A percentile compares a stretch with the other conserved stretches of the same genome.
Evolutionary conservation across 2,113 vertebrate genomes (phyloP).

Genomic region (Aptenodytes patagonicus): DNA sequence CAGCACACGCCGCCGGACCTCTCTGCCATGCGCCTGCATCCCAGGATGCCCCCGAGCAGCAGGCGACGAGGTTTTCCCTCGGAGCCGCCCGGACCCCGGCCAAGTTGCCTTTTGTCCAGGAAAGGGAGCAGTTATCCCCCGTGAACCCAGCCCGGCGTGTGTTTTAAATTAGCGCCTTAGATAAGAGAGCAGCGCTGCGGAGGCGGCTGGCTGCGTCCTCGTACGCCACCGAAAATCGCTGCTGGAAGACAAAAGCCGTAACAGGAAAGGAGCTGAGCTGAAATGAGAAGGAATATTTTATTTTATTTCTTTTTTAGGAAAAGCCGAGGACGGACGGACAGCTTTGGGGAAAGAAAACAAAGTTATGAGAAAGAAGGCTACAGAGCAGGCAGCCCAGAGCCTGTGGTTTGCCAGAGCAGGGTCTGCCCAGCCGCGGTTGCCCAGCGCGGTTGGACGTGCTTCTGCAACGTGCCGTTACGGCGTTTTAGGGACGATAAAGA

Average conservation of each 20-base stretch:
- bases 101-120: not conserved
- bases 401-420: not conserved
- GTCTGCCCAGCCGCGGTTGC: not conserved
- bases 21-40: not conserved
- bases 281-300: not conserved
- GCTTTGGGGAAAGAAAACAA: not conserved
- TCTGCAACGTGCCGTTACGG: not conserved
- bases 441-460: not conserved
- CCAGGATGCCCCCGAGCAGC: not conserved
- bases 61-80: not conserved
- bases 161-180: not conserved
- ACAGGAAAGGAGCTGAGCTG: not conserved
- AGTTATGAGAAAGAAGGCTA: not conserved
- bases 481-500: not conserved
- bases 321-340: not conserved
- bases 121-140: not conserved
- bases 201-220: not conserved
- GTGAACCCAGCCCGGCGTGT: not conserved
- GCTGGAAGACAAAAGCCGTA: not conserved
- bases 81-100: not conserved
- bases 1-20: accelerated
- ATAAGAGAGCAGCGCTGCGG: not conserved
- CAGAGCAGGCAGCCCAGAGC: not conserved
- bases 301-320: not conserved
- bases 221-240: not conserved